phyloP scores from a whole-genome alignment of 2,888 invertebrate species.

The Hydroisotoma schaefferi region DNA sequence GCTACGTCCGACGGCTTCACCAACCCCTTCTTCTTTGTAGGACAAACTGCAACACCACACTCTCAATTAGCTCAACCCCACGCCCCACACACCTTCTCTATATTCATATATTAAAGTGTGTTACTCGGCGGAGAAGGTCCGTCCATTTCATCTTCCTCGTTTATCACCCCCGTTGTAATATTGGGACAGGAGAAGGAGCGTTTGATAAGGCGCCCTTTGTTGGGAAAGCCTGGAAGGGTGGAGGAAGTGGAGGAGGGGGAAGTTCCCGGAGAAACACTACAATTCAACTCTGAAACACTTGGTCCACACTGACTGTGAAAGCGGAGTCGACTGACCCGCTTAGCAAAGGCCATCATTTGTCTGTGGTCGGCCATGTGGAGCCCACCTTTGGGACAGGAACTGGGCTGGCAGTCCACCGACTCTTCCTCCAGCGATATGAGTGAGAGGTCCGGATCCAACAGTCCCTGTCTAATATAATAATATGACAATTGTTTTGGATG shows the following conservation, averaged over 20 bases:
- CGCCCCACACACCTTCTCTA: no score
- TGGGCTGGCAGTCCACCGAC: conserved; percentile 41
- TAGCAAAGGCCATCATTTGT: conserved; percentile 56
- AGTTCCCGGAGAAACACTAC: conserved; percentile 38
- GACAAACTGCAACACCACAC: no score
- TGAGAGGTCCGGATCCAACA: conserved; percentile 27
- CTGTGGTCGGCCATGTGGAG: conserved; percentile 61
- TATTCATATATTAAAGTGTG: no score
- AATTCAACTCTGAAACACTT: conserved; percentile 49
- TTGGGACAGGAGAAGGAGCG: conserved; percentile 67
- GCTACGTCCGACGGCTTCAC: no score
- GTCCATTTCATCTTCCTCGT: conserved; percentile 20
- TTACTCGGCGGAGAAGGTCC: no score
- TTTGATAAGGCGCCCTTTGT: conserved; percentile 54
- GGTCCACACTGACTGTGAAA: conserved; percentile 64
- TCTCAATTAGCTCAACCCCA: no score
- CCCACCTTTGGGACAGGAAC: conserved; percentile 60
- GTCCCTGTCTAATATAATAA: conserved; percentile 2
- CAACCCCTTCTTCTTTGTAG: no score
- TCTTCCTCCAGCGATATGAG: conserved; percentile 28
- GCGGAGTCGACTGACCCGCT: conserved; percentile 59
- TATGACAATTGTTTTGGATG: background rate
- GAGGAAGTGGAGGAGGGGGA: conserved; percentile 30
- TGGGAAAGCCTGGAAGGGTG: conserved; percentile 2
- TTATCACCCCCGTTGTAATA: conserved; percentile 54